Evolutionary conservation across 2,888 invertebrate species (phyloP).

Genomic region (Lithodes maja): DNA sequence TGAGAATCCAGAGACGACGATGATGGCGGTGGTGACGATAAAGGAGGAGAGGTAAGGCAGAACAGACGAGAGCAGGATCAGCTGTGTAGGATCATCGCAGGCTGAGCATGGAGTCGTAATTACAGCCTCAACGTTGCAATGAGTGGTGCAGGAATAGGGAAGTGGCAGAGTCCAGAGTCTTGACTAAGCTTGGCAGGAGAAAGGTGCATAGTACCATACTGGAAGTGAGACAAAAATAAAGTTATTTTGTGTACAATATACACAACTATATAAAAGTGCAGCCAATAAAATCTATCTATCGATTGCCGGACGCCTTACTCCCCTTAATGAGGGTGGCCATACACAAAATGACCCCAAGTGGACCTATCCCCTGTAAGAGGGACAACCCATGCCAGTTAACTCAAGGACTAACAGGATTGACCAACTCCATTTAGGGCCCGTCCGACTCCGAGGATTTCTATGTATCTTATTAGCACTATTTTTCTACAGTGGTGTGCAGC

Average conservation of each 20-base stretch:
- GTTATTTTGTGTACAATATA: neutral
- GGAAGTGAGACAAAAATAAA: neutral
- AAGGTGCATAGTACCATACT: constrained; percentile 15
- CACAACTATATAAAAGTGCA: neutral
- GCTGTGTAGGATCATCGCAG: neutral
- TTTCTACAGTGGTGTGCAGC: too few relatives aligned
- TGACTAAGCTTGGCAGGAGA: constrained; percentile 4
- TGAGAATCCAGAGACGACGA: neutral
- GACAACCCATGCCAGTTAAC: too few relatives aligned
- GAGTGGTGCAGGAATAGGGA: neutral
- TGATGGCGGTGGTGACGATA: neutral
- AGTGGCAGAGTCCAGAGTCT: neutral
- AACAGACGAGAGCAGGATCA: neutral
- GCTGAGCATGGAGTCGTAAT: neutral
- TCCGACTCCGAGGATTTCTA: too few relatives aligned
- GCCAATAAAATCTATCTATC: neutral
- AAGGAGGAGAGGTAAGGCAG: neutral
- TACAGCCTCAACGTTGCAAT: neutral
- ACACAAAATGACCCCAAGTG: too few relatives aligned
- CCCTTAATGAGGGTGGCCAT: too few relatives aligned
- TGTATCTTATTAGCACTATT: too few relatives aligned
- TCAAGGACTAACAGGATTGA: too few relatives aligned
- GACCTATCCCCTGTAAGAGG: too few relatives aligned
- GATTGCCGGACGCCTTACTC: too few relatives aligned
- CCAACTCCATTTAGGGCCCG: too few relatives aligned